A percentile compares a stretch with the other conserved stretches of the same genome.
phyloP scores from a whole-genome alignment of 2,113 vertebrate species.

The Epinephelus fuscoguttatus region DNA sequence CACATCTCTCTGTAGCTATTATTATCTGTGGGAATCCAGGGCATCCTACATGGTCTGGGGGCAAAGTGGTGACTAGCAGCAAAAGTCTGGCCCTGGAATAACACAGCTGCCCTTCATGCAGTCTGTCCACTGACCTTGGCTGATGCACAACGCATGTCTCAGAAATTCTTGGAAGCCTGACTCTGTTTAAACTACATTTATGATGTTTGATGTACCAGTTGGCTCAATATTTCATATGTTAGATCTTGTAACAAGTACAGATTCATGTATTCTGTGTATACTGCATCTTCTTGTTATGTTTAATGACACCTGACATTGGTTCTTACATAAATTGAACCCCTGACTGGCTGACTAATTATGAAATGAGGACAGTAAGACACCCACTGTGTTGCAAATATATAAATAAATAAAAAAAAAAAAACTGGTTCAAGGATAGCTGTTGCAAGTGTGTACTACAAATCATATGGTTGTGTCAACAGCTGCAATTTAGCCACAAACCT shows the following conservation, averaged over 20 bases:
- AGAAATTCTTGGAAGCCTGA: not conserved
- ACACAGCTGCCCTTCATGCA: slow-evolving; percentile 73
- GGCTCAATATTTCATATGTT: not conserved
- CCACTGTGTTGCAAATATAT: not conserved
- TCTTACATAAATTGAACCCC: not conserved
- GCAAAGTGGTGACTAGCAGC: slow-evolving; percentile 66
- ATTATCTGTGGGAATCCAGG: slow-evolving; percentile 80
- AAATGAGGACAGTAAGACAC: not conserved
- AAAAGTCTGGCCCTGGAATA: slow-evolving; percentile 72
- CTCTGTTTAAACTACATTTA: not conserved
- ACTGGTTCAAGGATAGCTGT: not conserved
- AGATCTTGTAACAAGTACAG: not conserved
- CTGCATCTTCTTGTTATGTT: not conserved
- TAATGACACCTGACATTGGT: not conserved
- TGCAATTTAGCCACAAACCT: slow-evolving; percentile 28
- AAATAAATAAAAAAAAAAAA: not conserved
- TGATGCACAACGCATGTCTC: slow-evolving; percentile 5
- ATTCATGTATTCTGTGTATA: not conserved
- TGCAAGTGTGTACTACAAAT: slow-evolving; percentile 35
- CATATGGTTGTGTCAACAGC: slow-evolving; percentile 29
- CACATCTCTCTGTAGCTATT: slow-evolving; percentile 72
- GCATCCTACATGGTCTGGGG: slow-evolving; percentile 71
- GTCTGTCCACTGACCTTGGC: slow-evolving; percentile 47
- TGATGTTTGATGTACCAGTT: not conserved
- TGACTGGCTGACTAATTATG: not conserved